Percentiles rank a stretch among this genome's conserved stretches.
Conservation (phyloP, 2,113 vertebrate species). For the Haemorhous mexicanus region DNA sequence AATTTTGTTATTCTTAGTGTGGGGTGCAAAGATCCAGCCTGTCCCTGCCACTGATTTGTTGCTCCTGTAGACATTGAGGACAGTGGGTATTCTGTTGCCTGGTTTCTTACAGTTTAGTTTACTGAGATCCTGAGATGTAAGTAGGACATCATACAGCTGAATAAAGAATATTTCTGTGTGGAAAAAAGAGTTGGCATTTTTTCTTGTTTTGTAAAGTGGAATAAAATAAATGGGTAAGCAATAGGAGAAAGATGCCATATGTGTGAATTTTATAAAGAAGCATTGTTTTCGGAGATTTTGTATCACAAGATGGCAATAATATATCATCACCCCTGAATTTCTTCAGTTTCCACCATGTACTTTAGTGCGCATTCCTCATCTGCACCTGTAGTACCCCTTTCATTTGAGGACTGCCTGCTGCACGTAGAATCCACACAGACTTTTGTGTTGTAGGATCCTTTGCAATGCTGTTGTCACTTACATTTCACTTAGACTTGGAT, state of each 20-base stretch:
- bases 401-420: neutral
- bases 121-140: neutral
- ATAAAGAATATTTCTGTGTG: neutral
- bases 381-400: neutral
- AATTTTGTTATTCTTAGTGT: neutral
- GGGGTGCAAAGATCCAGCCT: neutral
- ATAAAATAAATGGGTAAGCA: neutral
- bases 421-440: neutral
- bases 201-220: neutral
- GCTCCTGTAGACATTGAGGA: rapidly evolving
- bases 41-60: neutral
- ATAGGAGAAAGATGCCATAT: neutral
- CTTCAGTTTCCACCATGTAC: neutral
- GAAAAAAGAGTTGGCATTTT: neutral
- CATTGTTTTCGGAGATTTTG: neutral
- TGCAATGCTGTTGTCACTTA: neutral
- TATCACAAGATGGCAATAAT: neutral
- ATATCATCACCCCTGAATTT: neutral
- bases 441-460: neutral
- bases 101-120: neutral
- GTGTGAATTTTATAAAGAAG: neutral
- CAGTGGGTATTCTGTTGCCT: neutral
- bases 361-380: neutral
- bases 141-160: neutral
- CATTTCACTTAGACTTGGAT: neutral